A percentile compares a stretch with the other conserved stretches of the same genome.
Evolutionary conservation across 1,140 invertebrate species (phyloP).

Genomic region (Battus philenor): DNA sequence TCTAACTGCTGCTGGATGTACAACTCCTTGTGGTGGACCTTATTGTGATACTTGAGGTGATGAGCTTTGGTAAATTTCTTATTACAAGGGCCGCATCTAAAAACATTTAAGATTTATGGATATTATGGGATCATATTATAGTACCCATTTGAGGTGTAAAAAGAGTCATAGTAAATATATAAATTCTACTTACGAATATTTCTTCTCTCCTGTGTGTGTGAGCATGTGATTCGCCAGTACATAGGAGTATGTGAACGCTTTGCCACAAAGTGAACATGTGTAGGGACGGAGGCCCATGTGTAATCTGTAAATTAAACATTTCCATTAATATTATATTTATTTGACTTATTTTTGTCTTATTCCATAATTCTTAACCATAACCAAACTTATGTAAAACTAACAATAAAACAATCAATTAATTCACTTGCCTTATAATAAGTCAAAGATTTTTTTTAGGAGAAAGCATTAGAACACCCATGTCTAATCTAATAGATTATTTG

Average conservation of each 20-base stretch:
- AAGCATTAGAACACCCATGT: too few relatives aligned
- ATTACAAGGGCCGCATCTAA: slow-evolving; percentile 65
- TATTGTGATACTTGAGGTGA: slow-evolving; percentile 74
- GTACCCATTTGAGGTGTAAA: too few relatives aligned
- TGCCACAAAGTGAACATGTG: slow-evolving; percentile 82
- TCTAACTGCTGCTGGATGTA: slow-evolving; percentile 67
- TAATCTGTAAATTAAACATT: slow-evolving; percentile 38
- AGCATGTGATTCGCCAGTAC: slow-evolving; percentile 84
- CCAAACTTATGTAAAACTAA: too few relatives aligned
- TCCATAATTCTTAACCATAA: too few relatives aligned
- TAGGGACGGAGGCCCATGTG: slow-evolving; percentile 82
- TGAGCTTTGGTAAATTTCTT: slow-evolving; percentile 74
- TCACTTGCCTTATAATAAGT: too few relatives aligned
- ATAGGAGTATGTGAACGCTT: slow-evolving; percentile 84
- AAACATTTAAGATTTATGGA: slow-evolving; percentile 2
- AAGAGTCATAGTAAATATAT: too few relatives aligned
- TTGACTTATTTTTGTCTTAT: too few relatives aligned
- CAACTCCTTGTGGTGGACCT: slow-evolving; percentile 71
- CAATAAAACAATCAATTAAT: too few relatives aligned
- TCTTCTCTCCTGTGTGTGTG: slow-evolving; percentile 87
- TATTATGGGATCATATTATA: not conserved
- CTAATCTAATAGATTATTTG: too few relatives aligned
- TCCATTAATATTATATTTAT: too few relatives aligned
- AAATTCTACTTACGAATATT: slow-evolving; percentile 61
- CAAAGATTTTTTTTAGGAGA: too few relatives aligned